These are phyloP conservation scores for Nannoperca australis DNA, from an alignment of 2,797 vertebrate genomes.

Conservation along the genomic window DNA sequence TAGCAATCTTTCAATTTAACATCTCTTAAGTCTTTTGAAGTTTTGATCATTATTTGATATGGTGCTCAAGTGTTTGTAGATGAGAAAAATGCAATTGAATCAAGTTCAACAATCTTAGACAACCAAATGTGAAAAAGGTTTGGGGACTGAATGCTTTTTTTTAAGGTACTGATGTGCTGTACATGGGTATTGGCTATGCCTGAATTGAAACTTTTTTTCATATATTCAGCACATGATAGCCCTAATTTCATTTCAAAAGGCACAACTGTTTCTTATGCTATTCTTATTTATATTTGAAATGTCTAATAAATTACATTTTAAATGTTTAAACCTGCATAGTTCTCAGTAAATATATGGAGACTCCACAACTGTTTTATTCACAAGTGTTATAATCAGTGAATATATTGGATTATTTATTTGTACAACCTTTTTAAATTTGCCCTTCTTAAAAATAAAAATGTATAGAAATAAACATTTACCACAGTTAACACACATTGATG, in stretches of 20 bases:
- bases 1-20: slow-evolving; percentile 34
- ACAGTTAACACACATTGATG: slow-evolving; percentile 53
- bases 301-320: slow-evolving; percentile 83
- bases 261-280: slow-evolving; percentile 73
- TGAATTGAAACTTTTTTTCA: slow-evolving; percentile 57
- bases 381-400: slow-evolving; percentile 54
- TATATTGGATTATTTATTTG: slow-evolving; percentile 64
- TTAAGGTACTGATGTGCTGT: slow-evolving; percentile 71
- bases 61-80: slow-evolving; percentile 58
- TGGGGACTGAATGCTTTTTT: slow-evolving; percentile 72
- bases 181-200: slow-evolving; percentile 79
- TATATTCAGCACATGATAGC: slow-evolving; percentile 84
- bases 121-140: slow-evolving; percentile 72
- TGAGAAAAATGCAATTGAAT: slow-evolving; percentile 54
- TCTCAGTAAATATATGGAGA: slow-evolving; percentile 70
- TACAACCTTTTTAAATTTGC: slow-evolving; percentile 30
- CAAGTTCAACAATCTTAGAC: slow-evolving; percentile 62
- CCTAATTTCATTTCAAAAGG: slow-evolving; percentile 83
- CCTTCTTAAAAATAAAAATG: slow-evolving; percentile 29
- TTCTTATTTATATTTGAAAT: slow-evolving; percentile 86
- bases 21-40: slow-evolving; percentile 21
- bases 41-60: slow-evolving; percentile 55
- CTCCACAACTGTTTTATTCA: slow-evolving; percentile 66
- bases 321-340: slow-evolving; percentile 82
- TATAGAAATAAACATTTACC: slow-evolving; percentile 39